phyloP scores from a whole-genome alignment of 2,888 invertebrate genomes.

The Andrena camellia region DNA sequence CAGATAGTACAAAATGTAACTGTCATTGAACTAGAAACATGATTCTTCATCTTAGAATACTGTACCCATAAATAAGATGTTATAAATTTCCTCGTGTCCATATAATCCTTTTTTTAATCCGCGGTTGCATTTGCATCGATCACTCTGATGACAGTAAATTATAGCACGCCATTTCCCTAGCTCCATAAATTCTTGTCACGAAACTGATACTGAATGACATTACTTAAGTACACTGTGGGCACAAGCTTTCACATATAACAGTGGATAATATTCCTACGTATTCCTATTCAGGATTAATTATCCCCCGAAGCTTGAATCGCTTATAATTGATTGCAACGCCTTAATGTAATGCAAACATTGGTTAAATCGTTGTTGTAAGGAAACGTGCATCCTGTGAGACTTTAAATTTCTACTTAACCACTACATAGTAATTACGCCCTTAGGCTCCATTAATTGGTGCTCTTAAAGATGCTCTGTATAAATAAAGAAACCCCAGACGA shows the following conservation, averaged over 20 bases:
- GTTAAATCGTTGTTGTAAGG: neutral
- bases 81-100: neutral
- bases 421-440: slow-evolving; percentile 5
- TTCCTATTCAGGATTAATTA: slow-evolving; percentile 1
- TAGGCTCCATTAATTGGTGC: slow-evolving; percentile 11
- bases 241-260: neutral
- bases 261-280: neutral
- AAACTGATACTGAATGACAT: neutral
- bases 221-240: neutral
- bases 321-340: no score
- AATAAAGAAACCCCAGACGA: neutral
- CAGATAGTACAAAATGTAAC: no score
- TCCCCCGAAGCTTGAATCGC: neutral
- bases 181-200: no score
- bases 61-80: neutral
- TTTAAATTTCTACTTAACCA: neutral
- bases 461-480: neutral
- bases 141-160: neutral
- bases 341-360: neutral
- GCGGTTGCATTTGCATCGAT: neutral
- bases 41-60: no score
- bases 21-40: no score
- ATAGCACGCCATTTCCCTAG: neutral
- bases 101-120: neutral
- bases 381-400: neutral